Conservation (phyloP, 1,140 invertebrate species). For the Anastrepha obliqua region DNA sequence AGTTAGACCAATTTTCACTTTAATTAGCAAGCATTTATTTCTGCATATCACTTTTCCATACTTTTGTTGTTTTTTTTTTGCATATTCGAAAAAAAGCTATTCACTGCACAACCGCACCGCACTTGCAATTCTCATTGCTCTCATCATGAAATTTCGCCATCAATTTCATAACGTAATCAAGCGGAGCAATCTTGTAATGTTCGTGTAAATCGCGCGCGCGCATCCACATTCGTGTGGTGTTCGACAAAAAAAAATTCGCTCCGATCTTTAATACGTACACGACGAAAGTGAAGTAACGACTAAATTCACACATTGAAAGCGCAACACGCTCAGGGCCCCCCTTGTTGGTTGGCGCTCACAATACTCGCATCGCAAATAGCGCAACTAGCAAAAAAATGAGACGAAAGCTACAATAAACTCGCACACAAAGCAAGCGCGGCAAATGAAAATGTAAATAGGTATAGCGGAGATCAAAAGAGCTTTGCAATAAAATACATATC, state of each 20-base stretch:
- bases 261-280: not conserved
- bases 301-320: slow-evolving; percentile 25
- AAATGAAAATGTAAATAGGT: not conserved
- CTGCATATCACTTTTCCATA: too few relatives aligned
- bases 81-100: not conserved
- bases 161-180: too few relatives aligned
- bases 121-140: too few relatives aligned
- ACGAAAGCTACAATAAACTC: slow-evolving; percentile 2
- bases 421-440: not conserved
- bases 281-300: slow-evolving; percentile 52
- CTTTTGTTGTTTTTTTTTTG: not conserved
- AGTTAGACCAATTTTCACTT: too few relatives aligned
- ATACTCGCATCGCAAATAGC: not conserved
- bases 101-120: too few relatives aligned
- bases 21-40: too few relatives aligned
- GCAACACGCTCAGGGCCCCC: not conserved
- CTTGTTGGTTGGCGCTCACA: not conserved
- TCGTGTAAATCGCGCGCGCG: not conserved
- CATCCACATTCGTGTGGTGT: not conserved
- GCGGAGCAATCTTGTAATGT: too few relatives aligned
- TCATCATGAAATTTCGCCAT: not conserved
- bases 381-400: not conserved
- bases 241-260: not conserved
- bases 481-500: not conserved
- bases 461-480: not conserved